Base-by-base conservation (phyloP, 2,888 invertebrate species). In the Meganola albula region DNA sequence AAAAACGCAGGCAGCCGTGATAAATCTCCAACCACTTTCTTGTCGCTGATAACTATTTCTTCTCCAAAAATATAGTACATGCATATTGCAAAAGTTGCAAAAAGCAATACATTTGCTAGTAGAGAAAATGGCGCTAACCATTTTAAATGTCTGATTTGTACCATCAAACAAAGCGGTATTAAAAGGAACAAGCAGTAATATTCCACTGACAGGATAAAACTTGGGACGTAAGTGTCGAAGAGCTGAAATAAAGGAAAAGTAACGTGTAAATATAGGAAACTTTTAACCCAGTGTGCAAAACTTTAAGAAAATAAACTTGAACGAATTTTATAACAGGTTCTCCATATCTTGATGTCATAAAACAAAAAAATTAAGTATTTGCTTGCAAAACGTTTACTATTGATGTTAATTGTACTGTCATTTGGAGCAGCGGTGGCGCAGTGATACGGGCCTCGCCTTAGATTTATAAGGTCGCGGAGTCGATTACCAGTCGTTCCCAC, bases 81-180 rank as follows among this genome's bases (percentile, higher is more conserved):
- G 10, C 95, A 94, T 52, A 98, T 92, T 12, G 80, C 87, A 50
- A 98, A 91, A 0, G 95, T 94, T 1, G 88, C 65, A 1, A 93
- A 77, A 58, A 97, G 92, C 18, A 94, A 89, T 4, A 93, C 34
- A 63, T 98, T 98, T 10, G 98, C 98, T 24, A 94, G 64, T 36
- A 93, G 86, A 0, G 98, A 98, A 63, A 97, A 93, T 0, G 96
- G 95, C 1, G 97, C 95, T 34, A 98, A 75, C 66, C 90, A 91
- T 62, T 92, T 94, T 6, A 98, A 84, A 62, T 93, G 90, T 46
- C 93, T 87, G 50, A 95, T 90, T 44, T 87, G 87, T 6, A 68
- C 72, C 58, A 86, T 58, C 3, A 80, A 23, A 46, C 78, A 72
- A 32, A 87, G 62, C 1, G 86, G 86, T 10, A 75, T 46, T 1